A percentile compares a stretch with the other conserved stretches of the same genome.
Evolutionary conservation across 2,888 invertebrate species (phyloP).

Genomic region (Tinea trinotella): DNA sequence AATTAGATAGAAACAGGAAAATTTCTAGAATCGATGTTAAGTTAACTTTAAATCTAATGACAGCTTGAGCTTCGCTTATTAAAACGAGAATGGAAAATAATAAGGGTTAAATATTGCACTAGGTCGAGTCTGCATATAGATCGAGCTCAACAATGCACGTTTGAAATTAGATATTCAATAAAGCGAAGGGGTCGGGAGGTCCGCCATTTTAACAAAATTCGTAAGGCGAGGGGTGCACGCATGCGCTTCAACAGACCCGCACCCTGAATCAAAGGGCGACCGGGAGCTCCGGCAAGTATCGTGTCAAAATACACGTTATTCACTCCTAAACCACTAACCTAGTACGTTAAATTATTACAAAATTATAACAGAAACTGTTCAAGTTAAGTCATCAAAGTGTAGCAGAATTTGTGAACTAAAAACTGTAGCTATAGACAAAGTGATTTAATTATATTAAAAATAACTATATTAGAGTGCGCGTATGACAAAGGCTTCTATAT

Average conservation of each 20-base stretch:
- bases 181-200: constrained; percentile 60
- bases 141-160: constrained; percentile 42
- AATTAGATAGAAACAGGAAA: too few relatives aligned
- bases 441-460: neutral
- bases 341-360: constrained; percentile 40
- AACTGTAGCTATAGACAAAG: neutral
- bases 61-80: too few relatives aligned
- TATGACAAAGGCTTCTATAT: constrained; percentile 1
- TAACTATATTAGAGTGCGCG: neutral
- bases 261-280: constrained; percentile 50
- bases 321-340: constrained; percentile 64
- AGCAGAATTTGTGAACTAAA: neutral
- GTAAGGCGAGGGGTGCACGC: constrained; percentile 55
- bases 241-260: constrained; percentile 57
- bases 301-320: constrained; percentile 71
- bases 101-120: neutral
- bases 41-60: too few relatives aligned
- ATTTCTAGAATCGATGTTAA: too few relatives aligned
- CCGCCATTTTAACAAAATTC: constrained; percentile 66
- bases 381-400: neutral
- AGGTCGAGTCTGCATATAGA: neutral
- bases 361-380: neutral
- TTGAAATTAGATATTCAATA: constrained; percentile 72
- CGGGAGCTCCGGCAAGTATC: constrained; percentile 55
- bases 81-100: neutral